Evolutionary conservation across 2,113 vertebrate species (phyloP), one percentile per base, ranked within the genome.

Genomic region (Anhinga anhinga): DNA sequence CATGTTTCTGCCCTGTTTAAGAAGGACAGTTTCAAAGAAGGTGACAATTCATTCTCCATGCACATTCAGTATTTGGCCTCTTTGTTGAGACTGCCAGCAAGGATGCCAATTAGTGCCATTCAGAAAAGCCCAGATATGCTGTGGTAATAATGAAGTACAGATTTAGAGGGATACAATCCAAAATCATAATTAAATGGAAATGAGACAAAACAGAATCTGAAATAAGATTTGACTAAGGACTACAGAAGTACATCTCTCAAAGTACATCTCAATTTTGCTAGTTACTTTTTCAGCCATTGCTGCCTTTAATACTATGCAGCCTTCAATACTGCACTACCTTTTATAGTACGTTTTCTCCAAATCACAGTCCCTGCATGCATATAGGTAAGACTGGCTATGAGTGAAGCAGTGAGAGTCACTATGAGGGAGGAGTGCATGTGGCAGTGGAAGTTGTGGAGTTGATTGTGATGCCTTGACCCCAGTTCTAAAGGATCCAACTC

Each of bases 131-230:
- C 86, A 96, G 78, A 95, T 96, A 96, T 59, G 74, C 84, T 83
- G 62, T 88, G 79, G 81, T 96, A 97, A 96, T 91, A 96, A 95
- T 50, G 84, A 96, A 94, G 50, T 88, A 90, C 82, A 94, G 74
- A 97, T 82, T 93, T 96, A 96, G 94, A 97, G 85, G 42, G 84
- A 95, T 91, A 93, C 67, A 91, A 90, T 91, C 82, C 87, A 96
- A 96, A 97, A 96, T 94, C 95, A 90, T 93, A 97, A 96, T 95
- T 95, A 95, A 93, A 95, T 95, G 93, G 84, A 96, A 94, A 96
- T 91, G 89, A 95, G 94, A 94, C 73, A 62, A 96, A 95, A 25
- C 69, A 88, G 91, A 94, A 91, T 93, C 47, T 62, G 78, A 94
- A 96, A 95, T 83, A 95, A 91, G 91, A 96, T 91, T 97, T 88